Base-by-base conservation (phyloP, 2,113 vertebrate genomes). In the Syngnathus typhle region DNA sequence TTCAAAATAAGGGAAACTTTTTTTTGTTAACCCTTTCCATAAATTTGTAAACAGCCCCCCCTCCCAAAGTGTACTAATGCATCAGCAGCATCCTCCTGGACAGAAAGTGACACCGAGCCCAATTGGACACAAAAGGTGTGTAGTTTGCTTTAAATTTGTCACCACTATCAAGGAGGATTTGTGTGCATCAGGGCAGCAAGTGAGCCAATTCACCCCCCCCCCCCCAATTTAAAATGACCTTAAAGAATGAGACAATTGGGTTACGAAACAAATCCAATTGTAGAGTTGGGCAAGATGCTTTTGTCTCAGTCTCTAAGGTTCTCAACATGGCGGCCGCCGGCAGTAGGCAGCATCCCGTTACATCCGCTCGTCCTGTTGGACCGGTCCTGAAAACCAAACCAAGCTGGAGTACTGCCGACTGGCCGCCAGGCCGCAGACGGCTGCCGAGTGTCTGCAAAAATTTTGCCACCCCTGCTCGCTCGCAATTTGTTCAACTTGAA, bases 161-260 rank as follows among this genome's bases (percentile, higher is more conserved):
- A 1, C 23, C 21, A 39, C 61, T 3, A 19, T 70, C 46, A 0
- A 69, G 62, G n/a, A 69, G 56, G 59, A 82, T 1, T 71, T 41
- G 5, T 36, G 63, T 79, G 80, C 89, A 90, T 88, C 87, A 85
- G 86, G 89, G 91, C 91, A 92, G 90, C 89, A 60, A 74, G 38
- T 32, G 11, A 15, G 6, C 64, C 0, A 67, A 78, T 75, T 85
- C 21, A 67, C 13, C 83, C 81, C 79, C n/a, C 80, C 86, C 73
- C 12, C 19, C n/a, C 47, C 2, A 73, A 59, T 79, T 80, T 67
- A 73, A 73, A 71, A 69, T 44, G 6, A 69, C 71, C 79, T 71
- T 84, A 82, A 91, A 88, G 85, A 91, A 64, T 72, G 89, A 91
- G 88, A 88, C 85, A 69, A 85, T 85, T 73, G 10, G 37, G 52